These are phyloP conservation scores for Volucella inanis DNA, from an alignment of 2,888 invertebrate genomes.

Conservation along the genomic window DNA sequence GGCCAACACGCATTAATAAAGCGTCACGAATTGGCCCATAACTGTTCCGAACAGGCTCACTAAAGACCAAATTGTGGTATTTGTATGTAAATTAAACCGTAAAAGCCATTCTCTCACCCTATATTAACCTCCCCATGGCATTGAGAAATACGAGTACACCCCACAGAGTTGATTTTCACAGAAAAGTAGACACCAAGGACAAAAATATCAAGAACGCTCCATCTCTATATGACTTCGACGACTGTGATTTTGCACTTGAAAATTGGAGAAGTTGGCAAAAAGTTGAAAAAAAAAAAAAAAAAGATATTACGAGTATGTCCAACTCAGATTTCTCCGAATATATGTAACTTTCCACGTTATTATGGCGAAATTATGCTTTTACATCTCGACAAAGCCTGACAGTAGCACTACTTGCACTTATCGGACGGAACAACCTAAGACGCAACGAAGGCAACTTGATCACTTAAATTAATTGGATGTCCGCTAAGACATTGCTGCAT, in stretches of 20 bases:
- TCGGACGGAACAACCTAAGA: neutral
- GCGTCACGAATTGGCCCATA: slow-evolving; percentile 64
- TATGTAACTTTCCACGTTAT: slow-evolving; percentile 48
- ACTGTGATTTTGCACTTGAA: slow-evolving; percentile 9
- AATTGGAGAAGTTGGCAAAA: slow-evolving; percentile 31
- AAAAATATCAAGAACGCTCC: neutral
- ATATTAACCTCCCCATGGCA: neutral
- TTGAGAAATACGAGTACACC: slow-evolving; percentile 59
- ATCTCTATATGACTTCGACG: neutral
- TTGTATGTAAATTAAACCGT: slow-evolving; percentile 70
- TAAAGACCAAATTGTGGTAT: slow-evolving; percentile 55
- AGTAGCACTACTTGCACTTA: slow-evolving; percentile 5
- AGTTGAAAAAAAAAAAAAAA: neutral
- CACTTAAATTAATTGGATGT: slow-evolving; percentile 71
- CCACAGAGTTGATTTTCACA: neutral
- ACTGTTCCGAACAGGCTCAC: slow-evolving; percentile 56
- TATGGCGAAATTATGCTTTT: slow-evolving; percentile 58
- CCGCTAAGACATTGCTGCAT: slow-evolving; percentile 34
- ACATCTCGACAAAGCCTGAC: slow-evolving; percentile 46
- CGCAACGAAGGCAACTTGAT: slow-evolving; percentile 25
- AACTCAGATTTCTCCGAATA: slow-evolving; percentile 38
- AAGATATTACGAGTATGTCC: neutral
- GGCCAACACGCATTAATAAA: slow-evolving; percentile 62
- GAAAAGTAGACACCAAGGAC: neutral
- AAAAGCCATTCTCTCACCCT: slow-evolving; percentile 20